Percentiles rank a stretch among this genome's conserved stretches.
These are phyloP conservation scores for Cichlasoma orientale DNA, from an alignment of 2,797 vertebrate species.

Conservation along the genomic window DNA sequence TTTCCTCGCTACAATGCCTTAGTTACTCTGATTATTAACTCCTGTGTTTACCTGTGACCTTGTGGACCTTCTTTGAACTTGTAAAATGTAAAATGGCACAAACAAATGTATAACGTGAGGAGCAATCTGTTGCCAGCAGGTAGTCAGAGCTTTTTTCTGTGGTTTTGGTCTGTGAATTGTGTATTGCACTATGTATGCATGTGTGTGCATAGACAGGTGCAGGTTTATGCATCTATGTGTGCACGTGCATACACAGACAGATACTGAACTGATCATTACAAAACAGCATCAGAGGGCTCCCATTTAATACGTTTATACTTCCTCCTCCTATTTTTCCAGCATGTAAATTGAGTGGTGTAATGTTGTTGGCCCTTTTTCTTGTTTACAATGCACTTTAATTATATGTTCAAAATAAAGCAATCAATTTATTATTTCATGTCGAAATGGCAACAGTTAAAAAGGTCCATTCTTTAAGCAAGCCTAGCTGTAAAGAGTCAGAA, in stretches of 20 bases:
- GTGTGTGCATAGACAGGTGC: neutral
- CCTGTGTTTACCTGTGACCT: no score
- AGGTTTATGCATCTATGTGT: neutral
- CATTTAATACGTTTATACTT: neutral
- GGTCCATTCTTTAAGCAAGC: neutral
- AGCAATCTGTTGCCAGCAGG: no score
- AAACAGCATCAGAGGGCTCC: neutral
- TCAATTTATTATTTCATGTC: neutral
- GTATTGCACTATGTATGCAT: neutral
- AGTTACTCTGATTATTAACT: no score
- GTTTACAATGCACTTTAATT: neutral
- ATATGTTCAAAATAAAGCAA: neutral
- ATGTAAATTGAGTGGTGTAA: neutral
- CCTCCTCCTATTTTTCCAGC: neutral
- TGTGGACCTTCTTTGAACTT: no score
- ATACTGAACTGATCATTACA: neutral
- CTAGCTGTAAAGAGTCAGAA: accelerated
- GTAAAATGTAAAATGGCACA: no score
- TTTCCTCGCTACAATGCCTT: no score
- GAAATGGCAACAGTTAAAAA: neutral
- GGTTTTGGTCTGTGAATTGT: neutral
- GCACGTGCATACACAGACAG: neutral
- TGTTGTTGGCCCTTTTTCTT: neutral
- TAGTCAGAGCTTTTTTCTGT: no score
- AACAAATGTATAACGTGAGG: no score